Evolutionary conservation across 92 coral and sea anemone genomes (phyloP), one percentile per base, ranked within the genome.

Genomic region (Zoanthus solanderi): DNA sequence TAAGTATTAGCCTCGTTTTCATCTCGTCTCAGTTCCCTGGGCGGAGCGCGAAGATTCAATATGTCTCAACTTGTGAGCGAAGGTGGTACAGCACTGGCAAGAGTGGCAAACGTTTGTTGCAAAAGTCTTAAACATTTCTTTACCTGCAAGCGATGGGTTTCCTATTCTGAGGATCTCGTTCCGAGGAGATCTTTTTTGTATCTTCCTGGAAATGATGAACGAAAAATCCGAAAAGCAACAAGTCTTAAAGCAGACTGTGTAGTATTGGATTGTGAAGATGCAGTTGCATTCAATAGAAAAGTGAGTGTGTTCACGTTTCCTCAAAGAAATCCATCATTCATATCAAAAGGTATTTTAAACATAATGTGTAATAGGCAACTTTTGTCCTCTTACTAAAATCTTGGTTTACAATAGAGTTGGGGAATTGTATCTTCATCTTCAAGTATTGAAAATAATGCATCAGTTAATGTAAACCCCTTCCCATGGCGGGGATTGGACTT

Each of bases 251-350:
- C 96, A 4, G 99, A 97, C 71, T 90, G 95, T 76, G 98, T 95
- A 61, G 97, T 97, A 3, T 83, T 97, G 71, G 99, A 97, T 78
- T 97, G 98, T 84, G 99, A 97, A 84, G 99, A 97, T 88, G 99
- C 97, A 5, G 98, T 97, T 6, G 97, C 99, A 0, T 52, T 88
- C 52, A 97, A 90, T 75, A 93, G 87, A 50, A 97, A 97, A 95
- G 99, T 94, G 87, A 52, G 54, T 2, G 15, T 81, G 15, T 6
- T 72, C 34, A 69, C 7, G 6, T 69, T 69, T 0, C 8, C 29
- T 10, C 7, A 5, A 12, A 69, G 5, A 30, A 31, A 28, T 12
- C 44, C 29, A 7, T 11, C 9, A 31, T 23, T 1, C 5, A n/a
- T 28, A 69, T 7, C 9, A 0, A 32, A 42, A n/a, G 12, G 29